Evolutionary conservation across 2,888 invertebrate genomes (phyloP).

Genomic region (Drosophila longiperda): DNA sequence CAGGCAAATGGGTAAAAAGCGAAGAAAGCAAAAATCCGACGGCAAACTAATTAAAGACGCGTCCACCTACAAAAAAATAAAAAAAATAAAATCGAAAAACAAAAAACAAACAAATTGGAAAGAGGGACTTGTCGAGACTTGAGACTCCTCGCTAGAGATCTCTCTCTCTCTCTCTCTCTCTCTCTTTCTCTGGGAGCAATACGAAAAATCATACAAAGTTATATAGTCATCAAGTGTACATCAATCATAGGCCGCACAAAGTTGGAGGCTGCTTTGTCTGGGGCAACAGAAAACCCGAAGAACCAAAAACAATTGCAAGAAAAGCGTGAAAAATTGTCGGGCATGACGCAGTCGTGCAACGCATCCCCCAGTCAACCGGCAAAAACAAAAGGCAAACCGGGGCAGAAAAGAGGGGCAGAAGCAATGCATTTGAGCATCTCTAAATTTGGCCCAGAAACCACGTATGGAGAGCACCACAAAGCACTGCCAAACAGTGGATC

Average conservation of each 20-base stretch:
- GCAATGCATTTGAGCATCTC: constrained; percentile 63
- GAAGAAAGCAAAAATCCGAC: constrained; percentile 42
- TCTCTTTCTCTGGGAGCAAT: constrained; percentile 32
- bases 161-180: constrained; percentile 5
- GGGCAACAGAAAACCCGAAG: constrained; percentile 3
- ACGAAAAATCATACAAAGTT: constrained; percentile 78
- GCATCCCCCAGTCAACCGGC: constrained; percentile 39
- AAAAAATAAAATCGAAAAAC: not conserved
- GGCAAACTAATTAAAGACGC: constrained; percentile 76
- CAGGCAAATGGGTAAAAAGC: constrained; percentile 63
- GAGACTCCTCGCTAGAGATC: constrained; percentile 13
- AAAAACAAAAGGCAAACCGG: constrained; percentile 13
- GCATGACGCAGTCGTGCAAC: constrained; percentile 69
- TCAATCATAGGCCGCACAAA: constrained; percentile 78
- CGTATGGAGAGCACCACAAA: constrained; percentile 10
- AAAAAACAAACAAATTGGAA: not conserved
- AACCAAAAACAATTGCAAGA: constrained; percentile 52
- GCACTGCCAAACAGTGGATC: constrained; percentile 19
- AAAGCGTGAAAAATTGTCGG: constrained; percentile 80
- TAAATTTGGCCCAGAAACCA: constrained; percentile 72
- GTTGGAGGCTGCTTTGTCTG: constrained; percentile 59
- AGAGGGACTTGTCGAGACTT: constrained; percentile 3
- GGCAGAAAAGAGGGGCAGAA: constrained; percentile 17
- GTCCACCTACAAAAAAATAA: constrained; percentile 71
- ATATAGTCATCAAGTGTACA: constrained; percentile 82